Evolutionary conservation across 2,113 vertebrate genomes (phyloP), one percentile per base, ranked within the genome.

Genomic region (Toxotes jaculatrix): DNA sequence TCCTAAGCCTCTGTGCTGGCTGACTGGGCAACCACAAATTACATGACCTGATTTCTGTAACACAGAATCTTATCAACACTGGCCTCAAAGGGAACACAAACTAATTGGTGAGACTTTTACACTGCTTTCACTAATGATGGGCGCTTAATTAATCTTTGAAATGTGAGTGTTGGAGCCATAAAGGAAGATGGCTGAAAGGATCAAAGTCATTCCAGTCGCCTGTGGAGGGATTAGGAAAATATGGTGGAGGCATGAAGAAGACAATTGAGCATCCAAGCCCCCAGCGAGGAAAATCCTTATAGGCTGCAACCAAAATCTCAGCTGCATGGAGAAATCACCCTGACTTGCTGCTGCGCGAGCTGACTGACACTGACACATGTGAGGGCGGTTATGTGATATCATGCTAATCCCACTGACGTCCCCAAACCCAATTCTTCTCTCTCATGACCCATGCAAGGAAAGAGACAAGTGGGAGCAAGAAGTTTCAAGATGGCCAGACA

Each of bases 41-140:
- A 78, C 90, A 90, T 88, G 89, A 85, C 91, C 88, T 84, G 80
- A 91, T 93, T 93, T 92, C 74, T 43, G 57, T 65, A 65, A 76
- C 77, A 68, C 63, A 64, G 64, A 71, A 84, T 86, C 77, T 75
- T 80, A 91, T 90, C 89, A 88, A 80, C 85, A 76, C 68, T 66
- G 66, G 81, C 62, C 87, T 91, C 87, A 45, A 79, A 91, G 87
- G 88, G 87, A 79, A 83, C 43, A 64, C 75, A 38, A 56, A 78
- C 83, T 94, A 92, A 92, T 91, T 93, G 91, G 77, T 82, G 71
- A 69, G 66, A 86, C 71, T 74, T 85, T 74, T 69, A 77, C 61
- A 34, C 79, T 47, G 68, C 80, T 61, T 78, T 89, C 88, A 86
- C 65, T 83, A 82, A 85, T 82, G 74, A 85, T 67, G 76, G 86